Conservation (phyloP, 2,888 invertebrate species). For the Drosophila ezoana region DNA sequence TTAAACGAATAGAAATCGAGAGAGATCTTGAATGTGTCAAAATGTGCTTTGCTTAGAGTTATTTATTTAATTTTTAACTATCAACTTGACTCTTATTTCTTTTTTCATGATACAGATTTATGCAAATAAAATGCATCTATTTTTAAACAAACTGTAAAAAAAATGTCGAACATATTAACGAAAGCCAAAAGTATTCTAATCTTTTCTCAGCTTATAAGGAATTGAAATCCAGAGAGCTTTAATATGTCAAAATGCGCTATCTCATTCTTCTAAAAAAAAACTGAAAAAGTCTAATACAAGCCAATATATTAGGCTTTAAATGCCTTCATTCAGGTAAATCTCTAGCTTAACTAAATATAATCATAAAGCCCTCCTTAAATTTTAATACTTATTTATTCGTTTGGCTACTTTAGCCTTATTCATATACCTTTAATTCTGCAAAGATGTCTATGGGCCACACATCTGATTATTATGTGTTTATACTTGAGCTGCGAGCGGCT, state of each 20-base stretch:
- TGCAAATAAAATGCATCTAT: no score
- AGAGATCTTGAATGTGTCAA: no score
- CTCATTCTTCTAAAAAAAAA: no score
- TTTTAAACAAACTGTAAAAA: no score
- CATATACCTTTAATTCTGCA: background rate
- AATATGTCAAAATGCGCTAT: no score
- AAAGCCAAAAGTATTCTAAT: constrained; percentile 36
- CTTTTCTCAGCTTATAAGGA: constrained; percentile 1
- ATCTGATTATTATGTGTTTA: constrained; percentile 2
- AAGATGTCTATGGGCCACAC: background rate
- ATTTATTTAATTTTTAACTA: no score
- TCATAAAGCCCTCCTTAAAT: background rate
- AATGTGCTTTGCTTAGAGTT: background rate
- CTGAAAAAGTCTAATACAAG: no score
- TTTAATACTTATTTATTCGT: background rate
- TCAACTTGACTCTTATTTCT: no score
- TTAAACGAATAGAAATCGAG: background rate
- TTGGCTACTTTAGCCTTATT: background rate
- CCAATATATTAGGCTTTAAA: no score
- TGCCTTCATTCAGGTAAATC: no score
- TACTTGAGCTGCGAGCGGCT: constrained; percentile 2
- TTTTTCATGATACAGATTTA: no score
- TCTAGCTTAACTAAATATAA: background rate
- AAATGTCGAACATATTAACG: no score
- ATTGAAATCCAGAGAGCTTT: background rate